phyloP scores from a whole-genome alignment of 2,797 vertebrate species.

The Cuculus canorus region DNA sequence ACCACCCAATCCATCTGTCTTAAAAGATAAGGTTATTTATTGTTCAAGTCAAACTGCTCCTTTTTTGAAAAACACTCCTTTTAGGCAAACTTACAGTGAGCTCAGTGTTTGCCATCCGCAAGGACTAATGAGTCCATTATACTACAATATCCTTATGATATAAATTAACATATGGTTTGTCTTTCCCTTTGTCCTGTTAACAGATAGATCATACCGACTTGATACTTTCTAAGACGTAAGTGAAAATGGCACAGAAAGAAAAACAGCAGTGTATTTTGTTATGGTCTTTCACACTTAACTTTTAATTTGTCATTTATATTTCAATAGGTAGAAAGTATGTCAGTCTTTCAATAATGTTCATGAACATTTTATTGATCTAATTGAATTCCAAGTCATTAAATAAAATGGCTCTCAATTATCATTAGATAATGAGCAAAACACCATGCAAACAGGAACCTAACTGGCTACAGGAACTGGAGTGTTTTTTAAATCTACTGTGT shows the following conservation, averaged over 20 bases:
- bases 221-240: background rate
- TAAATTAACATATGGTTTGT: background rate
- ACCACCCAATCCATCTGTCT: too few species aligned
- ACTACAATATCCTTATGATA: background rate
- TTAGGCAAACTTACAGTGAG: too few species aligned
- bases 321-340: background rate
- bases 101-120: too few species aligned
- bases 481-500: background rate
- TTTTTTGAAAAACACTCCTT: too few species aligned
- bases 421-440: conserved; percentile 31
- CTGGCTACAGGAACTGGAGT: background rate
- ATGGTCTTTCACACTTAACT: background rate
- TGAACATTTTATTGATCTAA: conserved; percentile 42
- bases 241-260: background rate
- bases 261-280: background rate
- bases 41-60: too few species aligned
- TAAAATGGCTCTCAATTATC: conserved; percentile 15
- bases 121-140: too few species aligned
- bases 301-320: background rate
- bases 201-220: background rate
- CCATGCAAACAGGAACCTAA: background rate
- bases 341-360: background rate
- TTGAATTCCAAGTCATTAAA: conserved; percentile 47
- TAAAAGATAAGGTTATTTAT: too few species aligned
- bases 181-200: background rate